phyloP scores from a whole-genome alignment of 1,140 invertebrate species.

The Pteromalus puparum region DNA sequence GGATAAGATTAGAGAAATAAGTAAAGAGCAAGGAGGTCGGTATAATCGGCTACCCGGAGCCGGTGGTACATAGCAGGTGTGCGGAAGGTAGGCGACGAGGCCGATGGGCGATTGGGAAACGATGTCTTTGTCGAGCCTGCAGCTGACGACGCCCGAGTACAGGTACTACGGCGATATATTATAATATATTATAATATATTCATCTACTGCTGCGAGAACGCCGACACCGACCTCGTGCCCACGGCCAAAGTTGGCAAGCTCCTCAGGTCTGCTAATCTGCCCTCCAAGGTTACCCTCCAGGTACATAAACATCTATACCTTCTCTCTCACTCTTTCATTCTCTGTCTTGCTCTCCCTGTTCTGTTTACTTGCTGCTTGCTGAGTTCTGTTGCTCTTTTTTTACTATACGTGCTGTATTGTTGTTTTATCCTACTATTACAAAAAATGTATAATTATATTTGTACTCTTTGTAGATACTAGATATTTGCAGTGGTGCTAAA shows the following conservation, averaged over 20 bases:
- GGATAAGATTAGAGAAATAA: neutral
- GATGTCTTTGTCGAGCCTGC: slow-evolving; percentile 65
- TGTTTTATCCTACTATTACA: too few species aligned
- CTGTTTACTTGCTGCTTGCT: neutral
- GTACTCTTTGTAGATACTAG: too few species aligned
- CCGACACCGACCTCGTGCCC: slow-evolving; percentile 86
- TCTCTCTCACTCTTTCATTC: slow-evolving; percentile 16
- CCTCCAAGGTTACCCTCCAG: slow-evolving; percentile 85
- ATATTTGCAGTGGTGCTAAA: slow-evolving; percentile 72
- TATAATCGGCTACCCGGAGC: neutral
- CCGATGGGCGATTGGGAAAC: slow-evolving; percentile 70
- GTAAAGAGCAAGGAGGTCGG: neutral
- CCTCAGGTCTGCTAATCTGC: slow-evolving; percentile 85
- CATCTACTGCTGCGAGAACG: slow-evolving; percentile 86
- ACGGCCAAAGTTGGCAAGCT: slow-evolving; percentile 86
- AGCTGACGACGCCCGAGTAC: slow-evolving; percentile 82
- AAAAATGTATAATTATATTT: too few species aligned
- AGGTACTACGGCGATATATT: slow-evolving; percentile 78
- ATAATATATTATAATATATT: slow-evolving; percentile 86
- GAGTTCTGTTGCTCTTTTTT: too few species aligned
- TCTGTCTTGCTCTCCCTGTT: neutral
- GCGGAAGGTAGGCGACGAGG: neutral
- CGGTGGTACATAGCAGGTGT: neutral
- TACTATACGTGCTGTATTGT: slow-evolving; percentile 54
- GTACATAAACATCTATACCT: slow-evolving; percentile 73